Evolutionary conservation across 2,113 vertebrate genomes (phyloP), one percentile per base, ranked within the genome.

Genomic region (Sylvilagus bachmani): DNA sequence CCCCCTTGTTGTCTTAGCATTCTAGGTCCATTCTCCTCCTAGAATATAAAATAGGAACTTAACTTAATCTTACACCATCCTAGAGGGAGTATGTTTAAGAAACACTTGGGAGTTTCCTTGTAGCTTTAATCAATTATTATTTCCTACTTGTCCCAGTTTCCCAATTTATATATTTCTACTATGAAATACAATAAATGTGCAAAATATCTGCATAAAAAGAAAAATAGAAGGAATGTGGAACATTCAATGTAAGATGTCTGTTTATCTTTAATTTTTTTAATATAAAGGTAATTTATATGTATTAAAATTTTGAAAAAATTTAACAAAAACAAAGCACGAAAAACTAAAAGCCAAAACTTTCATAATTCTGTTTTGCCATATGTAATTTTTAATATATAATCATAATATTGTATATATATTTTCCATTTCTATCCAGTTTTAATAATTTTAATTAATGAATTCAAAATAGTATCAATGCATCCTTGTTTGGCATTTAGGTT

Each of bases 61-160:
- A 89, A 85, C 81, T 58, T 89, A 95, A 84, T 87, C 58, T 78
- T 84, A 90, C 17, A 86, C 0, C 29, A 6, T 80, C 66, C 27
- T 90, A 36, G 61, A 53, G 44, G 29, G 36, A 87, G 17, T 25
- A 82, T 61, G 11, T 89, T 96, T 86, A 89, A 89, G 21, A 77
- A 82, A 58, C 74, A 11, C 89, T 93, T 90, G 27, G 61, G 21
- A 91, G 22, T 90, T 95, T 90, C 27, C 62, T 11, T 77, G 14
- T 58, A 71, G 33, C 38, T 95, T 95, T 90, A 78, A 75, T 80
- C 36, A 75, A 29, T 79, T 84, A 21, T 29, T 94, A 66, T 84
- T 94, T 92, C 25, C 51, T 83, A 8, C 24, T 89, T 62, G 25
- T 66, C 7, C 53, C 29, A 83, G 8, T 94, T 80, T 87, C 86